These are phyloP conservation scores for Sphaerophoria taeniata DNA, from an alignment of 2,888 invertebrate genomes.

Conservation along the genomic window DNA sequence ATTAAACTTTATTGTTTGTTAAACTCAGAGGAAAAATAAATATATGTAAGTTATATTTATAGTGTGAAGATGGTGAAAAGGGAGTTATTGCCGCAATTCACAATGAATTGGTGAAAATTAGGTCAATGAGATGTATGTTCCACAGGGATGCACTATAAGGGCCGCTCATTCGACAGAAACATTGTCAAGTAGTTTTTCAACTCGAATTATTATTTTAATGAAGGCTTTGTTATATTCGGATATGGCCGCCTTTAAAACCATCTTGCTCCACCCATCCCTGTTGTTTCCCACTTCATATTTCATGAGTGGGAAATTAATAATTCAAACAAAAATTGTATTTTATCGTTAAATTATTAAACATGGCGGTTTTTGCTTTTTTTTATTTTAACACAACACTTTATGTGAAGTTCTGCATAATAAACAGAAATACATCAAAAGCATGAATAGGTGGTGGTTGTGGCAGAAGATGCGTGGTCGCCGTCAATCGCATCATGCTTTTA, in stretches of 20 bases:
- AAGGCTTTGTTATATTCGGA: too few species aligned
- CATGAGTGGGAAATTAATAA: constrained; percentile 42
- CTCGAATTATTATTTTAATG: too few species aligned
- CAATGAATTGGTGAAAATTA: constrained; percentile 51
- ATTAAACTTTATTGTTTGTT: constrained; percentile 68
- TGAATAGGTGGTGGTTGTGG: too few species aligned
- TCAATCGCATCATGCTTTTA: constrained; percentile 12
- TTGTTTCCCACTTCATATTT: constrained; percentile 30
- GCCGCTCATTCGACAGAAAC: too few species aligned
- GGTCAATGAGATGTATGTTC: constrained; percentile 56
- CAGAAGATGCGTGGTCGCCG: too few species aligned
- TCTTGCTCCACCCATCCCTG: neutral
- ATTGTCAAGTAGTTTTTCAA: too few species aligned
- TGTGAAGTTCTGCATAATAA: neutral
- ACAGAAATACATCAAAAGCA: neutral
- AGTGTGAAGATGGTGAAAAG: constrained; percentile 30
- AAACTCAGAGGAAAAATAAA: neutral
- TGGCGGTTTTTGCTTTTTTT: neutral
- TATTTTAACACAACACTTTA: constrained; percentile 19
- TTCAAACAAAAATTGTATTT: constrained; percentile 56
- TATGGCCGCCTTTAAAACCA: neutral
- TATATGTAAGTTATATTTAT: constrained; percentile 1
- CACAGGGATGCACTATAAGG: neutral
- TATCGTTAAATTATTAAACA: constrained; percentile 60
- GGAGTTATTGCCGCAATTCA: constrained; percentile 48